Conservation (phyloP, 2,113 vertebrate genomes). For the Mus pahari region DNA sequence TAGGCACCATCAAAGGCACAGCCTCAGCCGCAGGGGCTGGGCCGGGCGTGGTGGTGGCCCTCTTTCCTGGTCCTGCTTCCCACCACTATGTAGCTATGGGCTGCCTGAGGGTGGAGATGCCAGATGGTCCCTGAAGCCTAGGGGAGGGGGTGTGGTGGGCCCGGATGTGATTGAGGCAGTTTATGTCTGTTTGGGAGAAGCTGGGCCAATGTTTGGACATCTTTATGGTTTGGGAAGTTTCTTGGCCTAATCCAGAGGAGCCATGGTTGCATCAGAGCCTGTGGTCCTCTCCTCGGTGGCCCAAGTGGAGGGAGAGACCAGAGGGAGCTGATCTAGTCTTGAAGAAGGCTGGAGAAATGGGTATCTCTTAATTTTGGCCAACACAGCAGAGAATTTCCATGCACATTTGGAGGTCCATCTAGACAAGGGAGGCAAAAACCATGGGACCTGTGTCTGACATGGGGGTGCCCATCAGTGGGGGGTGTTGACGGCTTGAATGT, state of each 20-base stretch:
- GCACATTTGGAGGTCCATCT: not conserved
- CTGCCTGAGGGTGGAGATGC: constrained; percentile 46
- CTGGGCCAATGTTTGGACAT: constrained; percentile 68
- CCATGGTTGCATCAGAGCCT: constrained; percentile 66
- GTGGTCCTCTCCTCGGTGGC: constrained; percentile 64
- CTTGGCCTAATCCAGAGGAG: constrained; percentile 72
- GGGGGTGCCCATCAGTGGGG: not conserved
- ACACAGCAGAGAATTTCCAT: not conserved
- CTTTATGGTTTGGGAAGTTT: constrained; percentile 73
- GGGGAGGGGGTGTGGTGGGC: constrained; percentile 58
- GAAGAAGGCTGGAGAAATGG: not conserved
- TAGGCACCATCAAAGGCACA: constrained; percentile 64
- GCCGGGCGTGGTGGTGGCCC: constrained; percentile 9
- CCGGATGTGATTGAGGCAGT: constrained; percentile 5
- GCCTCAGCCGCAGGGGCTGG: not conserved
- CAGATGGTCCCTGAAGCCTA: constrained; percentile 52
- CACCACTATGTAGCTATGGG: not conserved
- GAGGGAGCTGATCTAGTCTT: not conserved
- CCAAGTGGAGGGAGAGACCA: constrained; percentile 24
- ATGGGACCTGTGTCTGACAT: not conserved
- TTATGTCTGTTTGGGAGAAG: constrained; percentile 76
- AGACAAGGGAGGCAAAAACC: not conserved
- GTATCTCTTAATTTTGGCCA: not conserved
- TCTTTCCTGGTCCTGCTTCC: not conserved
- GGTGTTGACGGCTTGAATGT: accelerated